Percentiles rank a stretch among this genome's conserved stretches.
Evolutionary conservation across 2,888 invertebrate genomes (phyloP).

Genomic region (Agelastica alni): DNA sequence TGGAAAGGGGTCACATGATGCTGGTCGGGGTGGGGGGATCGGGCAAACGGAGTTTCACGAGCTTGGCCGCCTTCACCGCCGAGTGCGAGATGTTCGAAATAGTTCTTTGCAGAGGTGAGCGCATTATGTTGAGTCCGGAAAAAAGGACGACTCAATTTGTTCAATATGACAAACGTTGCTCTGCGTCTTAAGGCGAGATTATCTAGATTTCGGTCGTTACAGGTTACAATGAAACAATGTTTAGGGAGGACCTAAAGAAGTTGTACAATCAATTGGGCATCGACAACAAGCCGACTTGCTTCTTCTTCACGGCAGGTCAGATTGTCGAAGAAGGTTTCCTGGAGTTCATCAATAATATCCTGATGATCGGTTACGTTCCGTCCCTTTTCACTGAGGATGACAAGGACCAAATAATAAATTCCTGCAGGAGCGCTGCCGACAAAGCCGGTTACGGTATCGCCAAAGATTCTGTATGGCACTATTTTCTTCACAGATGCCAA

Average conservation of each 20-base stretch:
- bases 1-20: slow-evolving; percentile 82
- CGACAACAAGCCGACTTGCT: slow-evolving; percentile 77
- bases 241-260: slow-evolving; percentile 85
- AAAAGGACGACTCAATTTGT: no score
- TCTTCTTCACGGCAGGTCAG: slow-evolving; percentile 84
- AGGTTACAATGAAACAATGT: slow-evolving; percentile 77
- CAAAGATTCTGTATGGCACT: slow-evolving; percentile 85
- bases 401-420: slow-evolving; percentile 76
- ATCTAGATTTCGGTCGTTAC: no score
- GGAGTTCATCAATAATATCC: slow-evolving; percentile 88
- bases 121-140: no score
- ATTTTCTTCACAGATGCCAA: slow-evolving; percentile 76
- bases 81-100: slow-evolving; percentile 83
- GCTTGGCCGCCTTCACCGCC: slow-evolving; percentile 82
- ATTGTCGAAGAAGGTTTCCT: slow-evolving; percentile 82
- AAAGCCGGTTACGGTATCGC: slow-evolving; percentile 74
- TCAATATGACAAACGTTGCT: no score
- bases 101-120: slow-evolving; percentile 71
- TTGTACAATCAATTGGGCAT: slow-evolving; percentile 78
- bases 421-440: slow-evolving; percentile 68
- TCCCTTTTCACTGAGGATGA: slow-evolving; percentile 88
- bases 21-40: slow-evolving; percentile 89
- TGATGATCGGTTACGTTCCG: slow-evolving; percentile 85
- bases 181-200: no score
- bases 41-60: slow-evolving; percentile 83